Evolutionary conservation across 1,140 invertebrate species (phyloP), one percentile per base, ranked within the genome.

Genomic region (Drosophila orosa): DNA sequence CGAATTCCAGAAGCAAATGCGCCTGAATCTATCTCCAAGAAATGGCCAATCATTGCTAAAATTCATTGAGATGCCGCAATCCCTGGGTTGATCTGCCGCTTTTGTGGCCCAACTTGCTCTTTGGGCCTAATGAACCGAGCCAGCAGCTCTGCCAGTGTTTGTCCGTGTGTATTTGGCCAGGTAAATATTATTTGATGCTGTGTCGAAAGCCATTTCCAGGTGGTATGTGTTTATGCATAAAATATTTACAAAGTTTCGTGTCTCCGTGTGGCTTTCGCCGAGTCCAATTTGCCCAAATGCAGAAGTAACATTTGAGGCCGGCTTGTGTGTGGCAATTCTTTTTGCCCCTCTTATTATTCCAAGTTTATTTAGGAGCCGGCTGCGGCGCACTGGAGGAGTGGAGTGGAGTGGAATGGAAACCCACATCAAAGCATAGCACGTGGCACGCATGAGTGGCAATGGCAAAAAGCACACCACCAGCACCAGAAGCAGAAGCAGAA

Each of bases 171-270:
- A 35, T 45, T 55, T 44, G 27, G 45, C 69, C 72, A 89, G 87
- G 83, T 77, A 87, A 87, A 87, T 87, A 87, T 87, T 87, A 89
- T 87, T 89, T 83, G 84, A 89, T 89, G 80, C 73, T 87, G 83
- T 89, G 79, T 87, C 61, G 83, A 83, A 87, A 80, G 74, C 86
- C 83, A 87, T 87, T 89, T 79, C 57, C 83, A 87, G 83, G 83
- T 89, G 69, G 67, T 57, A 78, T 86, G 83, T 83, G 83, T 83
- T 89, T 87, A 83, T 87, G 83, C 83, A 89, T 87, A 87, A 87
- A 87, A 87, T 87, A 87, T 87, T 87, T 87, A 87, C 83, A 80
- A 84, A 83, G 62, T 89, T 83, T 59, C 62, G 47, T 60, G 63
- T 74, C 54, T 69, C 48, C 71, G 66, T 81, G 55, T 83, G 79